Percentiles rank a stretch among this genome's conserved stretches.
Evolutionary conservation across 2,888 invertebrate species (phyloP).

Genomic region (Dicranocentrus wangi): DNA sequence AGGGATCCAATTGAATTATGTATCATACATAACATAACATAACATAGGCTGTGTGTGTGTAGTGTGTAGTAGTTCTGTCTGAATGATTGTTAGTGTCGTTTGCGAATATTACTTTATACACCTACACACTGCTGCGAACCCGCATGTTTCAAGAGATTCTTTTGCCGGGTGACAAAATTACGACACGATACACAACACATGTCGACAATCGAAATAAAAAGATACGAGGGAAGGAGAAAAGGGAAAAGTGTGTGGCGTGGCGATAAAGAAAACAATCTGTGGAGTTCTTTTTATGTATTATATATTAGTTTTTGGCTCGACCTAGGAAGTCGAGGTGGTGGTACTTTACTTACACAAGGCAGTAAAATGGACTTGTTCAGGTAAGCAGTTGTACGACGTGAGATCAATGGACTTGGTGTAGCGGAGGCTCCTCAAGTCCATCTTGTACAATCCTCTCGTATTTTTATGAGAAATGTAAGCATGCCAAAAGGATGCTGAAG

Average conservation of each 20-base stretch:
- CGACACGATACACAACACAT: neutral
- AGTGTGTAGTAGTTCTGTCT: too few species aligned
- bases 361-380: slow-evolving; percentile 81
- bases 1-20: slow-evolving; percentile 15
- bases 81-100: too few species aligned
- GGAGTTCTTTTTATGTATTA: too few species aligned
- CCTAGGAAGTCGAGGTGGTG: too few species aligned
- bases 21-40: neutral
- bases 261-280: too few species aligned
- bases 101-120: neutral
- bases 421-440: slow-evolving; percentile 82
- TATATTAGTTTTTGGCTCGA: too few species aligned
- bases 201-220: neutral
- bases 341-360: slow-evolving; percentile 84
- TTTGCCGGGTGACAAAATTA: too few species aligned
- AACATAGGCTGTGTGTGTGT: too few species aligned
- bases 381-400: slow-evolving; percentile 83
- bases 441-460: slow-evolving; percentile 83
- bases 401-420: slow-evolving; percentile 84
- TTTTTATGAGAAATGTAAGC: slow-evolving; percentile 85
- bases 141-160: too few species aligned
- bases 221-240: slow-evolving; percentile 2
- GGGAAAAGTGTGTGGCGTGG: neutral
- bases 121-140: too few species aligned
- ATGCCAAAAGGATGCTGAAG: slow-evolving; percentile 80